A percentile compares a stretch with the other conserved stretches of the same genome.
These are phyloP conservation scores for Calephelis perditalis DNA, from an alignment of 2,888 invertebrate species.

Conservation along the genomic window DNA sequence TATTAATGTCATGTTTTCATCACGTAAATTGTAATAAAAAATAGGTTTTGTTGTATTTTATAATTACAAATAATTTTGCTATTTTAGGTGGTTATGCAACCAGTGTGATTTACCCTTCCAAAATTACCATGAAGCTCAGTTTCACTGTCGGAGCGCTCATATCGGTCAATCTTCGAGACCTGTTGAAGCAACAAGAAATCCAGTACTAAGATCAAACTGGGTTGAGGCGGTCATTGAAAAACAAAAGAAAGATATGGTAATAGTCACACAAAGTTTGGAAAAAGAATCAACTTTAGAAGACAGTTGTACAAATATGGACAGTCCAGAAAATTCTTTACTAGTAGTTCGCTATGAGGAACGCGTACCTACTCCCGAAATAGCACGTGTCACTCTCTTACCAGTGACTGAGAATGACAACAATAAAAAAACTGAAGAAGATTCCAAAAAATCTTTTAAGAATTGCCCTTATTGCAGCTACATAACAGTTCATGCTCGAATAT, in stretches of 20 bases:
- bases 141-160: conserved; percentile 54
- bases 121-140: conserved; percentile 62
- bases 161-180: conserved; percentile 39
- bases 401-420: neutral
- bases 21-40: neutral
- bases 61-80: neutral
- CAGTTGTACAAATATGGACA: neutral
- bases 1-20: conserved; percentile 13
- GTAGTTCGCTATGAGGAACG: conserved; percentile 55
- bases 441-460: conserved; percentile 22
- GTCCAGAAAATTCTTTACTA: conserved; percentile 53
- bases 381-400: conserved; percentile 18
- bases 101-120: conserved; percentile 47
- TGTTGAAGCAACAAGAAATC: conserved; percentile 47
- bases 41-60: neutral
- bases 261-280: neutral
- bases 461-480: conserved; percentile 51
- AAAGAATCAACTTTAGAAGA: neutral
- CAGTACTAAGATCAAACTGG: conserved; percentile 47
- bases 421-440: neutral
- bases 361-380: conserved; percentile 41
- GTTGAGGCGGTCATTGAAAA: conserved; percentile 38
- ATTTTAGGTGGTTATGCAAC: conserved; percentile 59
- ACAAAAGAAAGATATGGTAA: conserved; percentile 42
- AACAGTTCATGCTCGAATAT: conserved; percentile 30